Evolutionary conservation across 2,888 invertebrate species (phyloP).

Genomic region (Clitarchus hookeri): DNA sequence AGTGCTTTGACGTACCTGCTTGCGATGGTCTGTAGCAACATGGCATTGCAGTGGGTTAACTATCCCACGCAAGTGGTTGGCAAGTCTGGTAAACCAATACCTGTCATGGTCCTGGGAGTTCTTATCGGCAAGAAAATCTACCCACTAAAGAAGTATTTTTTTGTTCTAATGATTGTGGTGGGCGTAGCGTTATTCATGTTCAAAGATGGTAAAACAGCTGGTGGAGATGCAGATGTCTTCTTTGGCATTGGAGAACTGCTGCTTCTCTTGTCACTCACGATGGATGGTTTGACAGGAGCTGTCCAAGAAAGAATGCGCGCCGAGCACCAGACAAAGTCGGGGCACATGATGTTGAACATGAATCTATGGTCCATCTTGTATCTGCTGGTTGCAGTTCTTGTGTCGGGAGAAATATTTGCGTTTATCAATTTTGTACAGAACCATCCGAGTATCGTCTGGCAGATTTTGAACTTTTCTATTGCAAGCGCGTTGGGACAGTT

Average conservation of each 20-base stretch:
- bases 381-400: slow-evolving; percentile 69
- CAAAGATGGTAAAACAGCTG: slow-evolving; percentile 69
- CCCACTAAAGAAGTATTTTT: slow-evolving; percentile 83
- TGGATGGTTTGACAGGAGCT: slow-evolving; percentile 90
- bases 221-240: slow-evolving; percentile 50
- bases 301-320: slow-evolving; percentile 88
- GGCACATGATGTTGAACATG: slow-evolving; percentile 94
- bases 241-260: slow-evolving; percentile 79
- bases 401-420: slow-evolving; percentile 80
- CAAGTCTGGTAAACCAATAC: slow-evolving; percentile 98
- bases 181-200: slow-evolving; percentile 95
- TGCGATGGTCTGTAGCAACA: slow-evolving; percentile 95
- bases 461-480: slow-evolving; percentile 75
- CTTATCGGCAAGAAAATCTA: slow-evolving; percentile 85
- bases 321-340: slow-evolving; percentile 80
- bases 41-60: slow-evolving; percentile 94
- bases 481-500: slow-evolving; percentile 93
- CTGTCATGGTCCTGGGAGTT: slow-evolving; percentile 95
- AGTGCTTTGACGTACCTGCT: slow-evolving; percentile 88
- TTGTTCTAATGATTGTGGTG: slow-evolving; percentile 86
- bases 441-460: slow-evolving; percentile 76
- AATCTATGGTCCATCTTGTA: slow-evolving; percentile 84
- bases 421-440: slow-evolving; percentile 79
- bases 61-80: slow-evolving; percentile 99
- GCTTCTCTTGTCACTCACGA: slow-evolving; percentile 78